Base-by-base conservation (phyloP, 2,797 vertebrate species). In the Champsocephalus gunnari region DNA sequence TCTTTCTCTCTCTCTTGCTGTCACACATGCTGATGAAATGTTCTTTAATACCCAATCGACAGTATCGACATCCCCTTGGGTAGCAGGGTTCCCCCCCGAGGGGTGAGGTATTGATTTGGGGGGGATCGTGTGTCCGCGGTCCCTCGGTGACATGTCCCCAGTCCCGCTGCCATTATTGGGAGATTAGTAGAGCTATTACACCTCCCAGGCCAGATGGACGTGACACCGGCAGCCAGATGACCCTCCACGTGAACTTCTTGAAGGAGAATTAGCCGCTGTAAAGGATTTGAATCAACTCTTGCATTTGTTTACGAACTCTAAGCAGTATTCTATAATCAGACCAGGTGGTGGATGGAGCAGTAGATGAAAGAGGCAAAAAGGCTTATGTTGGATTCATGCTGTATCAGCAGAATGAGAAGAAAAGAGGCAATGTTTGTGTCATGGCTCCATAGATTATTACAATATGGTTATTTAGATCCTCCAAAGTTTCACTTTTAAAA, bases 1-100 rank as follows among this genome's bases (percentile, higher is more conserved):
- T 81, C 43, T 79, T 69, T 81, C 77, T 85, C 76, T 63, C 58
- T 57, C 67, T 84, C 16, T 80, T 73, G 75, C 85, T 91, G 89
- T 89, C 90, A 88, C 89, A 84, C 71, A 58, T 14, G 62, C 83
- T 95, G 93, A 95, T 89, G 89, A 92, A 95, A 92, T 91, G 93
- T 92, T 94, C 91, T 94, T 94, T 95, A 94, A 96, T 94, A 93
- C 90, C 88, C 88, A 94, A 95, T 95, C 86, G 90, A 95, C 94
- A 92, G 91, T 94, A 95, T 95, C 89, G 94, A 95, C 87, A 92
- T 91, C 91, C 89, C 92, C 83, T 57, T 67, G 87, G 90, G 85
- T 83, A 80, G 76, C 77, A 72, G 80, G 66, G 85, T 84, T 38
- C 34, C 34, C 75, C 81, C 85, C 69, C 16, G 54, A 77, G 86